phyloP scores from a whole-genome alignment of 2,888 invertebrate species.

The Eugnorisma glareosa region DNA sequence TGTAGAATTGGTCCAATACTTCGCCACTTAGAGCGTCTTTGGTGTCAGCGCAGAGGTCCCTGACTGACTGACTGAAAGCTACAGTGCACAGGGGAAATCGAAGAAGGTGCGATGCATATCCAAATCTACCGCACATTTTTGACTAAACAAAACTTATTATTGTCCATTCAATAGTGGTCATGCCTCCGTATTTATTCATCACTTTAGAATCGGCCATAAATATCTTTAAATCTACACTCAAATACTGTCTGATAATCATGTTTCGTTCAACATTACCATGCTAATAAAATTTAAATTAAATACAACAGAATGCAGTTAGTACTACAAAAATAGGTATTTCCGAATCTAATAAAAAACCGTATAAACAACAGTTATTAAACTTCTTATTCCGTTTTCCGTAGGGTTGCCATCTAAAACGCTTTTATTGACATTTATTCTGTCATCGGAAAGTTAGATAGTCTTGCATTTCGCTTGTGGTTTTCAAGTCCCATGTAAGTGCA shows the following conservation, averaged over 20 bases:
- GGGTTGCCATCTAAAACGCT: slow-evolving; percentile 21
- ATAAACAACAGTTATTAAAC: slow-evolving; percentile 34
- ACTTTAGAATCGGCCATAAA: too few species aligned
- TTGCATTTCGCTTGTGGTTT: background rate
- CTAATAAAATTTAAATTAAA: slow-evolving; percentile 39
- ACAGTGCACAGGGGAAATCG: too few species aligned
- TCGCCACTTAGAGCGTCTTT: too few species aligned
- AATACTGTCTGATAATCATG: background rate
- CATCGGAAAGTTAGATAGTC: background rate
- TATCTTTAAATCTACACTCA: background rate
- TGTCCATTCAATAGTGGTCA: too few species aligned
- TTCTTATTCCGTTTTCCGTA: slow-evolving; percentile 26
- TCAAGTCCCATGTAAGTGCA: background rate
- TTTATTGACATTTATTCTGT: background rate
- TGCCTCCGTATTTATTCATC: background rate
- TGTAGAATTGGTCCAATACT: background rate
- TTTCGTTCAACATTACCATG: slow-evolving; percentile 13
- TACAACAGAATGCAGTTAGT: slow-evolving; percentile 1
- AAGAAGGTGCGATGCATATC: too few species aligned
- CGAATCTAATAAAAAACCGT: slow-evolving; percentile 46
- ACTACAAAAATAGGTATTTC: slow-evolving; percentile 48
- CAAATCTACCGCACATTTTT: too few species aligned
- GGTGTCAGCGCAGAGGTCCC: too few species aligned
- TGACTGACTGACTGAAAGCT: too few species aligned
- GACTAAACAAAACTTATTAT: too few species aligned